Base-by-base conservation (phyloP, 2,888 invertebrate species). In the Drosophila merina region DNA sequence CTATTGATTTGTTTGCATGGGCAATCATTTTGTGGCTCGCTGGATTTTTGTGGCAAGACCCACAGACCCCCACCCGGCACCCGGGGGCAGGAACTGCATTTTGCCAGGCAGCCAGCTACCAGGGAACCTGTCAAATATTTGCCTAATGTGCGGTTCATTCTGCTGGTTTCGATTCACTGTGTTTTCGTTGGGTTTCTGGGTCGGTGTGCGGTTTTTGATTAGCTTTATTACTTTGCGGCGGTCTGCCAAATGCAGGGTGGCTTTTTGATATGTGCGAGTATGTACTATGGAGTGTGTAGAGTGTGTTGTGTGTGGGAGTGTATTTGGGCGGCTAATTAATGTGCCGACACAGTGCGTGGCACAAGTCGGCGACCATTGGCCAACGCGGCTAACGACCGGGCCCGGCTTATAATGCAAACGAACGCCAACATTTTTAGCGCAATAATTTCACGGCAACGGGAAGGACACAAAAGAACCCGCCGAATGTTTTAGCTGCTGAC, bases 201-300 rank as follows among this genome's bases (percentile, higher is more conserved):
- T 44, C 36, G 72, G 54, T 79, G 72, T 77, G 74, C 76, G 84
- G 77, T 80, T 88, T 84, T 84, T 84, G 84, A 84, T 88, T 84
- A 84, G 88, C 86, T 83, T 88, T 84, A 84, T 84, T 86, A 83
- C 79, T 84, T 75, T 84, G 78, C 74, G 88, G 78, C 52, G 47
- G 26, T 42, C 40, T 42, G 40, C 40, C 48, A 56, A 64, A 58
- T 47, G 47, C 36, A 54, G 67, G 67, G 67, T 31, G 40, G 31
- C 31, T 38, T 45, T 31, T 30, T 4, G n/a, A 10, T 7, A 20
- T 26, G 50, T 36, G 8, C 31, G 9, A 25, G 36, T 45, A 42
- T 14, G n/a, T 1, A 31, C 25, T 2, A 14, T 14, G 14, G 14
- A 14, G 20, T 20, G 20, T 20, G 20, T 20, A 20, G 20, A 14